Conservation (phyloP, 2,888 invertebrate genomes). For the Thera obeliscata region DNA sequence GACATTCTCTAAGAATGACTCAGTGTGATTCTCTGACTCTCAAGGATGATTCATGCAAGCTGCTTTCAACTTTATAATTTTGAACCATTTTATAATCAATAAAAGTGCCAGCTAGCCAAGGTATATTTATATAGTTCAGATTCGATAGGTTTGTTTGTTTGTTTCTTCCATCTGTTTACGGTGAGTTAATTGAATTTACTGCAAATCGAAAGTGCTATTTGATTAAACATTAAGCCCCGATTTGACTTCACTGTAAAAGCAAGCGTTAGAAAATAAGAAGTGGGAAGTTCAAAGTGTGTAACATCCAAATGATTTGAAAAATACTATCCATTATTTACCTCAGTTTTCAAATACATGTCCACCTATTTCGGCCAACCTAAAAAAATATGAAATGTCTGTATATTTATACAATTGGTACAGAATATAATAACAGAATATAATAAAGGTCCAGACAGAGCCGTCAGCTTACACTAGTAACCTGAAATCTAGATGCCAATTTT, state of each 20-base stretch:
- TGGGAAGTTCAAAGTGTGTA: not conserved
- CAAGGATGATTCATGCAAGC: slow-evolving; percentile 34
- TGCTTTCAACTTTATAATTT: slow-evolving; percentile 26
- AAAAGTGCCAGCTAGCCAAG: slow-evolving; percentile 11
- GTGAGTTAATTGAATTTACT: not conserved
- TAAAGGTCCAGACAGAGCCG: slow-evolving; percentile 48
- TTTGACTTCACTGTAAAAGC: not conserved
- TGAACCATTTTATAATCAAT: slow-evolving; percentile 30
- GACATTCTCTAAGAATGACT: slow-evolving; percentile 40
- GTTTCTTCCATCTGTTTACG: slow-evolving; percentile 7
- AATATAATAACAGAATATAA: too few species aligned
- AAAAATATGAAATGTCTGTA: slow-evolving; percentile 33
- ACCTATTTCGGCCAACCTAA: slow-evolving; percentile 34
- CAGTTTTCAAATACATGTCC: slow-evolving; percentile 17
- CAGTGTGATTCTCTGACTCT: slow-evolving; percentile 27
- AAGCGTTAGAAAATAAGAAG: not conserved
- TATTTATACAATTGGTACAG: slow-evolving; percentile 38
- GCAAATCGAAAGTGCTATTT: not conserved
- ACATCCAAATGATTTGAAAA: not conserved
- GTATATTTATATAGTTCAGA: not conserved
- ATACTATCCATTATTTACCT: slow-evolving; percentile 7
- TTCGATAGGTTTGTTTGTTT: slow-evolving; percentile 13
- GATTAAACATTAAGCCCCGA: not conserved
- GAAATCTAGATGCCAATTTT: slow-evolving; percentile 46
- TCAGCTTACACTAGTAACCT: slow-evolving; percentile 45